A percentile compares a stretch with the other conserved stretches of the same genome.
Evolutionary conservation across 2,797 vertebrate genomes (phyloP).

Genomic region (Cryptoprocta ferox): DNA sequence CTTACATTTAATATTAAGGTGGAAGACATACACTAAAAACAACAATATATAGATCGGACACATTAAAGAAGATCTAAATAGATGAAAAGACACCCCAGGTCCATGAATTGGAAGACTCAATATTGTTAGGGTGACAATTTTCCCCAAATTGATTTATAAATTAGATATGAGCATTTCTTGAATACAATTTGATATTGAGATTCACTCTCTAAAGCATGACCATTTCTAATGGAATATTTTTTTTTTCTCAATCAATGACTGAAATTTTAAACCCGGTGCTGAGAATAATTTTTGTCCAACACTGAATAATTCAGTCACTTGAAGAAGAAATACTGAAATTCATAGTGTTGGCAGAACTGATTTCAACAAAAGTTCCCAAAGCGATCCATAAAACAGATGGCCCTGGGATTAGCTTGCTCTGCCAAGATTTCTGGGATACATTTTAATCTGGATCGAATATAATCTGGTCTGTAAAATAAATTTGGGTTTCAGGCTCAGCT

Average conservation of each 20-base stretch:
- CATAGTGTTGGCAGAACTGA: conserved; percentile 69
- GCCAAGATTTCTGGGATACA: conserved; percentile 50
- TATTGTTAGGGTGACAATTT: no score
- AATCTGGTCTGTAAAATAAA: conserved; percentile 65
- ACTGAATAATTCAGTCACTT: conserved; percentile 77
- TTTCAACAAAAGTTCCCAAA: conserved; percentile 57
- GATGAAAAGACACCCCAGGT: no score
- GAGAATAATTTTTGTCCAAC: conserved; percentile 63
- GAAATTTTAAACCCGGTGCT: conserved; percentile 26
- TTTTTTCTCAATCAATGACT: conserved; percentile 41
- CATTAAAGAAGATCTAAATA: no score
- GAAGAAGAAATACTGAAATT: conserved; percentile 52
- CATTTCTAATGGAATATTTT: background rate
- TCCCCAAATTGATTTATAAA: no score
- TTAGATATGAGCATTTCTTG: background rate
- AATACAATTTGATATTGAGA: conserved; percentile 2
- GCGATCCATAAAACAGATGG: conserved; percentile 71
- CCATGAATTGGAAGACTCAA: no score
- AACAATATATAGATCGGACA: no score
- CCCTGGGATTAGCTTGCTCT: conserved; percentile 29
- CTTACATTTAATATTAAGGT: no score
- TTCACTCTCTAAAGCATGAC: background rate
- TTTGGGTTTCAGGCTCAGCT: background rate
- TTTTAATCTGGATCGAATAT: conserved; percentile 65
- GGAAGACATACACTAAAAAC: no score